Evolutionary conservation across 2,113 vertebrate species (phyloP).

Genomic region (Thalassarche chlororhynchos): DNA sequence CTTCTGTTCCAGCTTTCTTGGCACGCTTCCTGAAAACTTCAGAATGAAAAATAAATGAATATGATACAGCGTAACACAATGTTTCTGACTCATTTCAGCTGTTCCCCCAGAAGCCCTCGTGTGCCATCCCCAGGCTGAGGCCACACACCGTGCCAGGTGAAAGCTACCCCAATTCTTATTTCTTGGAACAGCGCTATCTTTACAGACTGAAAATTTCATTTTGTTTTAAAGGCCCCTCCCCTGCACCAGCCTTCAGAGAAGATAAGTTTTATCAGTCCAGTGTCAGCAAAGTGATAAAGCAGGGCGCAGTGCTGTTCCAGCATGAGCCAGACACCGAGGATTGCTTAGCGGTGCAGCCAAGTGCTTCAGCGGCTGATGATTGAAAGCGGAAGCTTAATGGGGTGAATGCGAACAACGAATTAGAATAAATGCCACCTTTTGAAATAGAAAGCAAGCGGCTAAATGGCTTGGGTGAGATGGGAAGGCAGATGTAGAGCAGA

Average conservation of each 20-base stretch:
- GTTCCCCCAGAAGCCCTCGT: not conserved
- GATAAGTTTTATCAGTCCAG: slow-evolving; percentile 30
- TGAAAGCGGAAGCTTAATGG: slow-evolving; percentile 57
- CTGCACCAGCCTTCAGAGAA: not conserved
- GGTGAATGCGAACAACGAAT: slow-evolving; percentile 40
- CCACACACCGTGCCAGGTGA: not conserved
- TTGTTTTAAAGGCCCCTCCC: not conserved
- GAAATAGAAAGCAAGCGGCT: slow-evolving; percentile 3
- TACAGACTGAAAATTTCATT: not conserved
- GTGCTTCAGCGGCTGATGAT: slow-evolving; percentile 47
- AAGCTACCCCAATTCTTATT: not conserved
- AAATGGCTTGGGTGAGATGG: not conserved
- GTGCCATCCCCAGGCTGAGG: not conserved
- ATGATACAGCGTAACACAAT: not conserved
- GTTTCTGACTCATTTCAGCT: not conserved
- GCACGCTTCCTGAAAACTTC: not conserved
- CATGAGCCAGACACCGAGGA: not conserved
- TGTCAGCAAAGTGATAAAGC: slow-evolving; percentile 29
- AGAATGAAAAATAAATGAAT: slow-evolving; percentile 11
- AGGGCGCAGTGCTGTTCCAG: not conserved
- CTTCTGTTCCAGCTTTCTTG: not conserved
- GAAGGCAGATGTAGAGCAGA: slow-evolving; percentile 4
- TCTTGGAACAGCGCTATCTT: not conserved
- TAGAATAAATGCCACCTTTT: slow-evolving; percentile 54
- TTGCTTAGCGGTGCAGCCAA: slow-evolving; percentile 20